These are phyloP conservation scores for Hiodon tergisus DNA, from an alignment of 2,113 vertebrate genomes.

Conservation along the genomic window DNA sequence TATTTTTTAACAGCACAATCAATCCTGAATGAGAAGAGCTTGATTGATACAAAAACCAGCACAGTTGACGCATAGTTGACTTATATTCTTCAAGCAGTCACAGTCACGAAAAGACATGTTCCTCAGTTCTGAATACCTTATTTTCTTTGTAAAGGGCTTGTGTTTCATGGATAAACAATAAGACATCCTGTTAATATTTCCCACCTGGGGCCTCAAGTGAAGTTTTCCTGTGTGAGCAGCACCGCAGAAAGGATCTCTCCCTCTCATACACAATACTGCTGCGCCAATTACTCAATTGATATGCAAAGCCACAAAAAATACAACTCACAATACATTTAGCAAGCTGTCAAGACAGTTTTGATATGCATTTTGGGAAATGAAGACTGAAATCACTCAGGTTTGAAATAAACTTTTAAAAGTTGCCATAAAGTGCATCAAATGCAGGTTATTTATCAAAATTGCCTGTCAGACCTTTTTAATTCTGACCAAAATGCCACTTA, in stretches of 20 bases:
- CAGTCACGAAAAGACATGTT: slow-evolving; percentile 31
- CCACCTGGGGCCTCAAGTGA: slow-evolving; percentile 36
- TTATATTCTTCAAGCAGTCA: slow-evolving; percentile 10
- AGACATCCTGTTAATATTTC: slow-evolving; percentile 41
- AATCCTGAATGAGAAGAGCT: too few relatives aligned
- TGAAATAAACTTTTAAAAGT: too few relatives aligned
- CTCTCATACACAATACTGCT: slow-evolving; percentile 26
- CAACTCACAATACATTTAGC: slow-evolving; percentile 6
- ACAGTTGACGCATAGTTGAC: neutral
- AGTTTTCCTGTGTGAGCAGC: slow-evolving; percentile 29
- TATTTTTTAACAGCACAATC: neutral
- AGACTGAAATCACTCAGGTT: too few relatives aligned
- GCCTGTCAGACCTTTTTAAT: too few relatives aligned
- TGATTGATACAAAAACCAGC: neutral
- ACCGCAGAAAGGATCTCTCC: slow-evolving; percentile 26
- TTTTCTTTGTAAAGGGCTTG: slow-evolving; percentile 33
- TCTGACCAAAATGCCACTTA: too few relatives aligned
- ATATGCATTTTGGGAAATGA: neutral
- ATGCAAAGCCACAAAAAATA: slow-evolving; percentile 9
- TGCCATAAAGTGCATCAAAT: too few relatives aligned
- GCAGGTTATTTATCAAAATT: too few relatives aligned
- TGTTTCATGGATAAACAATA: slow-evolving; percentile 48
- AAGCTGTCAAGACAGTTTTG: neutral
- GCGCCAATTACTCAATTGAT: slow-evolving; percentile 16
- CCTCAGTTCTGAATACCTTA: slow-evolving; percentile 36